Evolutionary conservation across 2,113 vertebrate species (phyloP), one percentile per base, ranked within the genome.

Genomic region (Notiomystis cincta): DNA sequence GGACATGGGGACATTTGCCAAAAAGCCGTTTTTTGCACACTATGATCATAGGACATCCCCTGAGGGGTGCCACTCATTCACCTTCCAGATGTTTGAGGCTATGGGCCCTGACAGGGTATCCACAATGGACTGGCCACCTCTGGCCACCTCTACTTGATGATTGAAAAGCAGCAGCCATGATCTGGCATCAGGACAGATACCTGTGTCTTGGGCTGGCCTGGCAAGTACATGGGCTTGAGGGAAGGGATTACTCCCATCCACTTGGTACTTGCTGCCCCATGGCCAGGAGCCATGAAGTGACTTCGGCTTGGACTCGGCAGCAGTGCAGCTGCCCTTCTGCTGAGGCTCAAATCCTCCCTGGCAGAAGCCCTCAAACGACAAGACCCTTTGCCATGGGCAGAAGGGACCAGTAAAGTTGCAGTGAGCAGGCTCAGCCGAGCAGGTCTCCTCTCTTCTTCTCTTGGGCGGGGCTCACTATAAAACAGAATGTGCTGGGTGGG

Each of bases 141-240:
- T 61, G 16, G 16, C 8, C 33, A 61, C 21, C 21, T 44, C 13
- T 61, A 13, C 25, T 44, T 15, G 27, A 44, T 53, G 47, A 7
- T 2, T 37, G 38, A 10, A 45, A 13, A 21, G 10, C 38, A 33
- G 4, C 8, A 22, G 27, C 27, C 0, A 0, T 37, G 47, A 25
- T 21, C 38, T 9, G 56, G 47, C 47, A 14, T 37, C 38, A 21
- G 33, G 33, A 37, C 33, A 61, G 8, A 42, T 4, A 35, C 2
- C 17, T 31, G 21, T 31, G 27, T 21, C 57, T 27, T 44, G 38
- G 33, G 16, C 56, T 44, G 22, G 56, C 25, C 47, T 44, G 38
- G 22, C 27, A 72, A 45, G 33, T 13, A 27, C 11, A 21, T 9
- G 33, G 38, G 21, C 21, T 37, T 53, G 38, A 44, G 27, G 45